These are phyloP conservation scores for Argyrosomus japonicus DNA, from an alignment of 2,113 vertebrate species.

Conservation along the genomic window DNA sequence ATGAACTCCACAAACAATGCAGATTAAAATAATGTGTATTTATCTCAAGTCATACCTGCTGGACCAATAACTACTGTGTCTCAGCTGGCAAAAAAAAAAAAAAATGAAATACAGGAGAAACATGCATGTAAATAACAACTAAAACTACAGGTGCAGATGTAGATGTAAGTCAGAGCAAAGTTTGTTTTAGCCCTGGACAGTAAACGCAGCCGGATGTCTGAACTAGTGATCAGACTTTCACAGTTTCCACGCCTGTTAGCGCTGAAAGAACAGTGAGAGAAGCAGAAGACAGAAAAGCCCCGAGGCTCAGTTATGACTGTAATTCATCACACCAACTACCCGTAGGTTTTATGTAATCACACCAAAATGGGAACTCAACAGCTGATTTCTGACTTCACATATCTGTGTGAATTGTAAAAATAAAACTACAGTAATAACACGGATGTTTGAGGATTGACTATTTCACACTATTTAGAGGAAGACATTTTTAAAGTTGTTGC, in stretches of 20 bases:
- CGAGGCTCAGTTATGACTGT: neutral
- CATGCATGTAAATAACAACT: neutral
- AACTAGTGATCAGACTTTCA: neutral
- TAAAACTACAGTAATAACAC: neutral
- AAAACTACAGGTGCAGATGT: neutral
- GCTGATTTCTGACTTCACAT: neutral
- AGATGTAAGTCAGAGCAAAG: neutral
- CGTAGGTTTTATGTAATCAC: neutral
- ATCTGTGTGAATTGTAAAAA: neutral
- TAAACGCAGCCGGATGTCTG: neutral
- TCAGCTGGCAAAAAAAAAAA: neutral
- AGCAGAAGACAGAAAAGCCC: slow-evolving; percentile 16
- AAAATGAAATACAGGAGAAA: neutral
- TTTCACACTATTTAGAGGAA: neutral
- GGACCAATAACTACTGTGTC: neutral
- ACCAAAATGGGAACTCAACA: slow-evolving; percentile 6
- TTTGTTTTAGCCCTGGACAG: neutral
- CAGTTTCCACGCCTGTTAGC: slow-evolving; percentile 3
- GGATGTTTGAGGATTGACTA: neutral
- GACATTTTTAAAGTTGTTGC: neutral
- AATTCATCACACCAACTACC: neutral
- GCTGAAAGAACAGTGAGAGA: neutral
- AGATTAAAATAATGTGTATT: neutral
- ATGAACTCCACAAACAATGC: neutral
- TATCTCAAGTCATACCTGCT: neutral